Base-by-base conservation (phyloP, 2,888 invertebrate genomes). In the Phyllotreta cruciferae region DNA sequence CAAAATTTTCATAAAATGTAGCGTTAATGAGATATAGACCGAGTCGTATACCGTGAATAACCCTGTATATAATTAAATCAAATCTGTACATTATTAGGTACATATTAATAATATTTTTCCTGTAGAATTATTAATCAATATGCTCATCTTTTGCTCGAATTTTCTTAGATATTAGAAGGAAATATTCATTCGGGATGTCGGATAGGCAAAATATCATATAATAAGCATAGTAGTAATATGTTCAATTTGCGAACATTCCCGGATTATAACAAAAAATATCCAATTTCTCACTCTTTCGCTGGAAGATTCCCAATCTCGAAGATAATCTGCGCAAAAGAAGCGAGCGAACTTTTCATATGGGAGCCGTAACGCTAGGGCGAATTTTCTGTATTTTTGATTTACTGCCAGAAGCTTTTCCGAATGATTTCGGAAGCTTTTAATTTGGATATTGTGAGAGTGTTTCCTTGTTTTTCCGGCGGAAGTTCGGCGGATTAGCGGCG, bases 401-500 rank as follows among this genome's bases (percentile, higher is more conserved):
- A 63, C 61, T 60, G 60, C 56, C 57, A 61, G 67, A 63, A 64
- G 63, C 65, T 67, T 58, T 60, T 61, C 52, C 37, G 63, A 64
- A 66, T 66, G 62, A 64, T 66, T 61, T 50, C 61, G 54, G 49
- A 60, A 50, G 66, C 63, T 63, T 61, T 60, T 63, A 66, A 63
- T 66, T 66, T 49, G 49, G 64, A 62, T 62, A 62, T 64, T 64
- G 62, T 62, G 60, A 66, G 60, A 64, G 64, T 64, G 42, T 60
- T 64, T 60, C 47, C 64, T 60, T 66, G 66, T 66, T 66, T 56
- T 45, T 39, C 42, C 11, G 54, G 41, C 11, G 54, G 47, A 52
- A 58, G 44, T 37, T 50, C 44, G 49, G 45, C 11, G 54, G 56
- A 60, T 55, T 53, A 47, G 35, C 36, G 39, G 24, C 57, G 37